Evolutionary conservation across 2,797 vertebrate genomes (phyloP).

Genomic region (Sparus aurata): DNA sequence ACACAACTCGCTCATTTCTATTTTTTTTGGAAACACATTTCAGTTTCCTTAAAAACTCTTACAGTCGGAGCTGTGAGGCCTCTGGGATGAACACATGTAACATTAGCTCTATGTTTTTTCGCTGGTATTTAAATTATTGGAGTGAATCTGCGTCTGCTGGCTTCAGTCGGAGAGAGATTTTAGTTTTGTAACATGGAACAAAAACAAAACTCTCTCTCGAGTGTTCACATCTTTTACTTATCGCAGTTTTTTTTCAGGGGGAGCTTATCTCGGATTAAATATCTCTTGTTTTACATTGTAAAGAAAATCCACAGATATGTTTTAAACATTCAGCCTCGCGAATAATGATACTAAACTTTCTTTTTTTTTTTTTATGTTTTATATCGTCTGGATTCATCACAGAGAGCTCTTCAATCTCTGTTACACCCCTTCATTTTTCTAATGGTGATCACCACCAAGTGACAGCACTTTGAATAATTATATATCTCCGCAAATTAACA

Average conservation of each 20-base stretch:
- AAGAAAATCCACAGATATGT: neutral
- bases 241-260: neutral
- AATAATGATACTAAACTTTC: conserved; percentile 2
- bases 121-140: neutral
- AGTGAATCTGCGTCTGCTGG: no score
- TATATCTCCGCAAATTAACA: conserved; percentile 70
- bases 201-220: neutral
- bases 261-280: neutral
- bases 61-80: neutral
- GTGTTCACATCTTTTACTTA: neutral
- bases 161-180: neutral
- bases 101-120: neutral
- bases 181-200: neutral
- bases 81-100: neutral
- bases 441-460: conserved; percentile 32
- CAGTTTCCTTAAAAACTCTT: neutral
- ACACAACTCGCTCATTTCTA: neutral
- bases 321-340: neutral
- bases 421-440: conserved; percentile 35
- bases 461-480: conserved; percentile 71
- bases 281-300: neutral
- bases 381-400: conserved; percentile 4
- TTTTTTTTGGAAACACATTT: neutral
- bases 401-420: neutral
- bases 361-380: neutral